phyloP scores from a whole-genome alignment of 1,140 invertebrate genomes.

The Drosophila kurseongensis region DNA sequence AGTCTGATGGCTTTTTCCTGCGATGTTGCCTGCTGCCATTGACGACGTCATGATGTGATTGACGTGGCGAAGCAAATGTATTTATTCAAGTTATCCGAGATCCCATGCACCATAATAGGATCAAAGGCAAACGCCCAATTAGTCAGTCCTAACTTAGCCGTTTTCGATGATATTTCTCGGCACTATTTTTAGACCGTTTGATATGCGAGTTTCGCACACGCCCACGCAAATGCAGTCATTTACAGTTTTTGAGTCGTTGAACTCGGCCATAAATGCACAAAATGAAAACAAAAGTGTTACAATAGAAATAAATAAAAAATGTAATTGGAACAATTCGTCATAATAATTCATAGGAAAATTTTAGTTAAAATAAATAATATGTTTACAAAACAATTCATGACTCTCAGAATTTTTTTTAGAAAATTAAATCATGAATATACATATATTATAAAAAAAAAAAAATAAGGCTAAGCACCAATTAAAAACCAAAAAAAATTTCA shows the following conservation, averaged over 20 bases:
- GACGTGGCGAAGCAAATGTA: constrained; percentile 32
- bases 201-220: constrained; percentile 7
- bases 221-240: constrained; percentile 11
- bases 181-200: constrained; percentile 32
- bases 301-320: neutral
- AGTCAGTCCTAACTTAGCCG: constrained; percentile 42
- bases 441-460: too few species aligned
- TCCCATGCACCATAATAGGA: constrained; percentile 46
- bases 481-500: constrained; percentile 12
- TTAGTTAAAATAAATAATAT: too few species aligned
- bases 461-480: neutral
- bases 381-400: too few species aligned
- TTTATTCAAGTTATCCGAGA: constrained; percentile 12
- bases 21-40: constrained; percentile 39
- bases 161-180: constrained; percentile 9
- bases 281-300: constrained; percentile 46
- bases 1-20: constrained; percentile 21
- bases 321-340: neutral
- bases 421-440: too few species aligned
- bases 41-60: constrained; percentile 66
- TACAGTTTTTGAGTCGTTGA: constrained; percentile 46
- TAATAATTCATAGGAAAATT: too few species aligned
- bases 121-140: constrained; percentile 48
- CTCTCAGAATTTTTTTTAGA: too few species aligned
- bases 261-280: constrained; percentile 12